These are phyloP conservation scores for Calameuta filiformis DNA, from an alignment of 2,888 invertebrate genomes.

Conservation along the genomic window DNA sequence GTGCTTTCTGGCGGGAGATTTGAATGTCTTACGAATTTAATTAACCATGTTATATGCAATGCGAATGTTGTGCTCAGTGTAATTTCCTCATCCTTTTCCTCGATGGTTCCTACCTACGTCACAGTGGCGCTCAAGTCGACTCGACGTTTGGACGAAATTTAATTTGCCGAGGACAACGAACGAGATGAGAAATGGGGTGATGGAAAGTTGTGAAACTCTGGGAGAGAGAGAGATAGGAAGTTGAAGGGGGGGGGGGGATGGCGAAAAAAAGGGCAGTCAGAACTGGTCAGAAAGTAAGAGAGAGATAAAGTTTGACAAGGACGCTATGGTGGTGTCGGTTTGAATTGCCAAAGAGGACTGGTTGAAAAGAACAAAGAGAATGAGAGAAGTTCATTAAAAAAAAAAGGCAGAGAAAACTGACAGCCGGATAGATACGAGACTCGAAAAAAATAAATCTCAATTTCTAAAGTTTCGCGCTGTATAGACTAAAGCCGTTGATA, in stretches of 20 bases:
- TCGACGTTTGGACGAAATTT: not conserved
- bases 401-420: not conserved
- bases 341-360: not conserved
- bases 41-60: not conserved
- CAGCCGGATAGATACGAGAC: not conserved
- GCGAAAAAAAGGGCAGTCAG: constrained; percentile 8
- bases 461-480: not conserved
- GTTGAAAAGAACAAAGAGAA: not conserved
- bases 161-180: not conserved
- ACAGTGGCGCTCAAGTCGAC: not conserved
- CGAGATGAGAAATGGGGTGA: not conserved
- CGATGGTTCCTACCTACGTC: not conserved
- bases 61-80: not conserved
- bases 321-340: not conserved
- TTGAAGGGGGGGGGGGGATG: no score
- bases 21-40: not conserved
- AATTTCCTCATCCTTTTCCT: not conserved
- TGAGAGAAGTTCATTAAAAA: not conserved
- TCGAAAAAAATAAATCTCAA: not conserved
- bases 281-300: constrained; percentile 9
- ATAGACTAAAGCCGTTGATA: not conserved
- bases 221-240: constrained; percentile 1
- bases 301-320: not conserved
- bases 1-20: not conserved
- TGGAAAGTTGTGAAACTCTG: constrained; percentile 5